Conservation (phyloP, 2,888 invertebrate genomes). For the Diogma glabrata region DNA sequence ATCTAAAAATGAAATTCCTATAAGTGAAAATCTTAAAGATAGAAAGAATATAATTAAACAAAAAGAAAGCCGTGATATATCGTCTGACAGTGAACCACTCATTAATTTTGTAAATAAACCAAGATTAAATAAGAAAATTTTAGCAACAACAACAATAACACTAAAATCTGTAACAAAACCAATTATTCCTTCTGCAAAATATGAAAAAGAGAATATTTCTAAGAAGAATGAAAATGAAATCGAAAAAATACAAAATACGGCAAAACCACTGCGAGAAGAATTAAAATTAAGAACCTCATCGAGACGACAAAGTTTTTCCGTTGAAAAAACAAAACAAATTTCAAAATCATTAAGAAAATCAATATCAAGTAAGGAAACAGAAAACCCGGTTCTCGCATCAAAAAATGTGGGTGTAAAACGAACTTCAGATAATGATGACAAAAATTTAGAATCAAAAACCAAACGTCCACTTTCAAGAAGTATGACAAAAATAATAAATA, state of each 20-base stretch:
- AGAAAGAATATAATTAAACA: slow-evolving; percentile 3
- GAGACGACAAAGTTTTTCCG: slow-evolving; percentile 27
- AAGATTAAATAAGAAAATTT: background rate
- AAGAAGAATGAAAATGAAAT: background rate
- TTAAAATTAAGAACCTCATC: slow-evolving; percentile 11
- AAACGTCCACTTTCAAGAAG: slow-evolving; percentile 7
- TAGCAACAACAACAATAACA: too few species aligned
- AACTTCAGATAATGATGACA: background rate
- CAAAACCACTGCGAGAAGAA: too few species aligned
- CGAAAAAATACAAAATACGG: too few species aligned
- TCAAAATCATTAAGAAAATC: background rate
- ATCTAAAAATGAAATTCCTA: slow-evolving; percentile 4
- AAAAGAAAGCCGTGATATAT: slow-evolving; percentile 8
- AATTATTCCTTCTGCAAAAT: background rate
- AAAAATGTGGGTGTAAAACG: slow-evolving; percentile 21
- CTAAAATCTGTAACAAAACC: background rate
- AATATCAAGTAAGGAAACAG: background rate
- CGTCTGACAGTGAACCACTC: slow-evolving; percentile 11
- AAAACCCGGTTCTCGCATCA: too few species aligned
- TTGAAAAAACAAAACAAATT: slow-evolving; percentile 11
- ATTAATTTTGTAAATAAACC: slow-evolving; percentile 11
- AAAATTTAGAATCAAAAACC: background rate
- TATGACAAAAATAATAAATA: background rate
- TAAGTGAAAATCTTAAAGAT: background rate
- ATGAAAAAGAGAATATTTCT: slow-evolving; percentile 4